Conservation (phyloP, 1,140 invertebrate species). For the Drosophila willistoni region DNA sequence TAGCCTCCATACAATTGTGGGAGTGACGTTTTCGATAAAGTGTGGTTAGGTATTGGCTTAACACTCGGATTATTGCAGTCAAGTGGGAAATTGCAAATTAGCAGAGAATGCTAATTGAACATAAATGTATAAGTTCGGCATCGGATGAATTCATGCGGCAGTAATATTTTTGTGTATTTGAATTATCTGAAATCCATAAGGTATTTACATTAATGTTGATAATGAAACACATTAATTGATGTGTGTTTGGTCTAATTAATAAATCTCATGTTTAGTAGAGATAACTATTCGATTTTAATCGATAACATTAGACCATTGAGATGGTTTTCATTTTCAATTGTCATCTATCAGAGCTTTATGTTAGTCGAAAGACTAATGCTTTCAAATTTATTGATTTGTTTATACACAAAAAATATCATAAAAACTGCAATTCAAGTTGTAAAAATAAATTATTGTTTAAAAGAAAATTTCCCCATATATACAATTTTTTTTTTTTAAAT, state of each 20-base stretch:
- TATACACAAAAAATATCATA: background rate
- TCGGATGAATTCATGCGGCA: background rate
- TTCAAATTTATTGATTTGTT: background rate
- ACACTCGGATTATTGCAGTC: conserved; percentile 14
- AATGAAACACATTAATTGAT: too few relatives aligned
- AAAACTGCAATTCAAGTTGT: background rate
- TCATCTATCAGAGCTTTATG: too few relatives aligned
- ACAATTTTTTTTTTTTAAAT: conserved; percentile 29
- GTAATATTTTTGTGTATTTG: too few relatives aligned
- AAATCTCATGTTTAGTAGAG: too few relatives aligned
- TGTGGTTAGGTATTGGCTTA: conserved; percentile 12
- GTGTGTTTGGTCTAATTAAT: too few relatives aligned
- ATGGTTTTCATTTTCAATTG: too few relatives aligned
- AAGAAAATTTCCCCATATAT: background rate
- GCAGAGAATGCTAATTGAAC: conserved; percentile 2
- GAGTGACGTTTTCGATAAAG: conserved; percentile 1
- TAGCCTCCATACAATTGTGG: background rate
- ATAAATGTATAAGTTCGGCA: conserved; percentile 14
- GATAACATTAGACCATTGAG: too few relatives aligned
- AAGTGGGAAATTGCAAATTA: conserved; percentile 20
- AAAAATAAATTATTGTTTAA: background rate
- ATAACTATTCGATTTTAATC: too few relatives aligned
- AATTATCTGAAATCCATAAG: too few relatives aligned
- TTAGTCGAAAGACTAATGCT: background rate
- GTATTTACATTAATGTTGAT: too few relatives aligned